Evolutionary conservation across 2,888 invertebrate species (phyloP).

Genomic region (Magallana nippona): DNA sequence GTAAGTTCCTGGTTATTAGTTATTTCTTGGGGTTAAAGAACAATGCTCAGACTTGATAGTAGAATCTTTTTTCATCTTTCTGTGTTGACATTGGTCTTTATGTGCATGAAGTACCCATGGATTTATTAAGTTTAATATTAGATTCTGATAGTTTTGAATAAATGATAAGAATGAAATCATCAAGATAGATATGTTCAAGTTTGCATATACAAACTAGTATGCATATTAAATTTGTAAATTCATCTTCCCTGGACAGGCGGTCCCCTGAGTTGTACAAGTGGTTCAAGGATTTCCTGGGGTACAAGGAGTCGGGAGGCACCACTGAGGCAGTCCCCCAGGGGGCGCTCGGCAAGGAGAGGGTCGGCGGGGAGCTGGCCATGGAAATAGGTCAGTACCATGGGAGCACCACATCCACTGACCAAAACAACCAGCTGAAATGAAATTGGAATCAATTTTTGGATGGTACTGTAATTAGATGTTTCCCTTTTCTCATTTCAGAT

Average conservation of each 20-base stretch:
- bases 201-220: not conserved
- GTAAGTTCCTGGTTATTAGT: constrained; percentile 68
- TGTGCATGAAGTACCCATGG: too few species aligned
- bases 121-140: too few species aligned
- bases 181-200: not conserved
- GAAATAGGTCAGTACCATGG: constrained; percentile 87
- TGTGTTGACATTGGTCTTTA: too few species aligned
- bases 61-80: too few species aligned
- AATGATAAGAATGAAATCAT: not conserved
- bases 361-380: constrained; percentile 92
- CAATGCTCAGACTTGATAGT: not conserved
- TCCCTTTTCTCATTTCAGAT: constrained; percentile 82
- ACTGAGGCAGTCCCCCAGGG: constrained; percentile 83
- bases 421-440: too few species aligned
- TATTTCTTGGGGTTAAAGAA: too few species aligned
- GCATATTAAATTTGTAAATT: not conserved
- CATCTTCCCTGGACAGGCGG: constrained; percentile 75
- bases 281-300: constrained; percentile 95
- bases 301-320: constrained; percentile 81
- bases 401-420: not conserved
- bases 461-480: not conserved
- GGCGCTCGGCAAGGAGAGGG: constrained; percentile 85
- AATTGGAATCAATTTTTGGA: not conserved
- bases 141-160: not conserved
- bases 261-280: constrained; percentile 94